Evolutionary conservation across 2,113 vertebrate species (phyloP), one percentile per base, ranked within the genome.

Genomic region (Gavialis gangeticus): DNA sequence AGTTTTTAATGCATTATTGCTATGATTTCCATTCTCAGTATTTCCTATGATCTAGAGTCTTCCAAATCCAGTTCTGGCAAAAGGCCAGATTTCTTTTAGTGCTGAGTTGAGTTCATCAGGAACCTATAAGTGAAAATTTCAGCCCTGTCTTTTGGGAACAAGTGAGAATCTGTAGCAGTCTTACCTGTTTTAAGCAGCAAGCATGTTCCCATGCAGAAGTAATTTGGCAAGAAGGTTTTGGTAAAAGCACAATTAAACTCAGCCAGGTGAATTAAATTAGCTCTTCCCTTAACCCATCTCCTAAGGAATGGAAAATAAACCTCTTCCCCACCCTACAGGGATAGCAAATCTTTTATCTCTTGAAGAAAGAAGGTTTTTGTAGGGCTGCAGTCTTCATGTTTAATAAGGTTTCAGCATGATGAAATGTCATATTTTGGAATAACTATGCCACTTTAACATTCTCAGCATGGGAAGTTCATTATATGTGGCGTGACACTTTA

Each of bases 161-260:
- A 94, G 58, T 58, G 7, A 92, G n/a, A 79, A 57, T 21, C 58
- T 82, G 6, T 22, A 34, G 71, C 56, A 69, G 82, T 24, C 97
- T 98, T 98, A 97, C 97, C 97, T 97, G 75, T 83, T 90, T 62
- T n/a, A 97, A 97, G 97, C 98, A 98, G 97, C 93, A 97, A 92
- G 95, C 97, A 96, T 80, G 2, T 87, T 95, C 89, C 81, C 96
- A 98, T 97, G 97, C 97, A 96, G 88, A 80, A 93, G 79, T 46
- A 46, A 46, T 46, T 30, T 81, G 84, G 79, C 91, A 97, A 96
- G 56, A 91, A 95, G 85, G 28, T 85, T 58, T 87, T 84, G 12
- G 57, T 59, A 92, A 94, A 97, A 94, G 18, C 12, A 1, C 87
- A 96, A 94, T 1, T 84, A 67, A 22, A 92, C 3, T 3, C 27